Base-by-base conservation (phyloP, 2,888 invertebrate genomes). In the Miltochrista miniata region DNA sequence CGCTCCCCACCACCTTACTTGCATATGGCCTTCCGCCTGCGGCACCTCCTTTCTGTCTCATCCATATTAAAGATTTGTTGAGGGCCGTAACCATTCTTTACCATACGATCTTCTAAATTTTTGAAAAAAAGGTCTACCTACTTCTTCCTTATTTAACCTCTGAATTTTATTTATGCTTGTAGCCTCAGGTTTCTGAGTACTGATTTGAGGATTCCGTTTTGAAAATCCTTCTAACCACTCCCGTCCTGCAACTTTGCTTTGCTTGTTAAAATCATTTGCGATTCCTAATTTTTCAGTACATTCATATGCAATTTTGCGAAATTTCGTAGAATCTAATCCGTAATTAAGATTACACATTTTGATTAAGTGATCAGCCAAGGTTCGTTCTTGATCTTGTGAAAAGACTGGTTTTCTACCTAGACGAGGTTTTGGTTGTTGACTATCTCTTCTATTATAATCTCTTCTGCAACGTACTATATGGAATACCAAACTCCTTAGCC, bases 131-230 rank as follows among this genome's bases (percentile, higher is more conserved):
- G 57, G 14, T 72, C 41, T 46, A 31, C 11, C 41, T 46, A 31
- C 11, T 11, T 31, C 31, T 10, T 8, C 11, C 31, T 31, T 31
- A 9, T 31, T 31, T 7, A 31, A 31, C 8, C 31, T 9, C 10
- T 10, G 31, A 11, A 31, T 31, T 31, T 9, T 31, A 11, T 71
- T 70, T 9, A 76, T 54, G 45, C 69, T 72, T 2, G 69, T 74
- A 33, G 66, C 71, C 51, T 75, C 72, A n/a, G 72, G 64, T 45
- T 73, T 61, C 31, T 68, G 54, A 18, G 73, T 48, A 49, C 63
- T 48, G 45, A 72, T 34, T 12, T 36, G 7, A 37, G 41, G 41
- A 44, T 49, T 39, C 35, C 49, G 33, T 11, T 44, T 8, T 39
- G 39, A 13, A 49, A 49, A 49, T 33, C 44, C 49, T 29, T 13